Base-by-base conservation (phyloP, 2,113 vertebrate genomes). In the Pangasianodon hypophthalmus region DNA sequence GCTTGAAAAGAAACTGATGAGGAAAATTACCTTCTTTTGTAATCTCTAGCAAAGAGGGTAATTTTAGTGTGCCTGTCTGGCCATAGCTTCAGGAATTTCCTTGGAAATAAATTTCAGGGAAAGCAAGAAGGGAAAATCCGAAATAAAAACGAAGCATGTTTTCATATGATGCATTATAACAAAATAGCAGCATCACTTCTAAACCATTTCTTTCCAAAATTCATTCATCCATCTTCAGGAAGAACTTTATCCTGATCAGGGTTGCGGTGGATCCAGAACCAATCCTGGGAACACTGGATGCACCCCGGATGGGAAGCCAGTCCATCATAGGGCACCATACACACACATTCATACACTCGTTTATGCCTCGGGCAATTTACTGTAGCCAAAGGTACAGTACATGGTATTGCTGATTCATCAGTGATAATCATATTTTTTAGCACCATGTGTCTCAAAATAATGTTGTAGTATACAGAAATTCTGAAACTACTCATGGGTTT, bases 1-100 rank as follows among this genome's bases (percentile, higher is more conserved):
- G n/a, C 67, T 71, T 52, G 2, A 84, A 64, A 44, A 41, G 32
- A 84, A 73, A 84, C 37, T 14, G 16, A 60, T 62, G 54, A 24
- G 19, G 19, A 79, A 88, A 77, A 89, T 60, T 85, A 50, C 69
- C n/a, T 79, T 89, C 52, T 84, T 77, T 48, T 52, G 16, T 73
- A 89, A 85, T 85, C 54, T 37, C 29, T 60, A 14, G 67, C 50
- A 84, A 85, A 48, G 44, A 50, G 19, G 50, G 41, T 52, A 2
- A 71, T 77, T 60, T 54, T 71, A 67, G 44, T 44, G 10, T 82
- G 46, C 37, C 13, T 62, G 32, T 73, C 46, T 86, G 46, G 16
- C 37, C 1, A 7, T 14, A 26, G 24, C 10, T 48, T 26, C 10
- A 16, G 58, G 58, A 64, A 29, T 82, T 88, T 52, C 58, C 8